Conservation (phyloP, 2,888 invertebrate genomes). For the Bruchidius siliquastri region DNA sequence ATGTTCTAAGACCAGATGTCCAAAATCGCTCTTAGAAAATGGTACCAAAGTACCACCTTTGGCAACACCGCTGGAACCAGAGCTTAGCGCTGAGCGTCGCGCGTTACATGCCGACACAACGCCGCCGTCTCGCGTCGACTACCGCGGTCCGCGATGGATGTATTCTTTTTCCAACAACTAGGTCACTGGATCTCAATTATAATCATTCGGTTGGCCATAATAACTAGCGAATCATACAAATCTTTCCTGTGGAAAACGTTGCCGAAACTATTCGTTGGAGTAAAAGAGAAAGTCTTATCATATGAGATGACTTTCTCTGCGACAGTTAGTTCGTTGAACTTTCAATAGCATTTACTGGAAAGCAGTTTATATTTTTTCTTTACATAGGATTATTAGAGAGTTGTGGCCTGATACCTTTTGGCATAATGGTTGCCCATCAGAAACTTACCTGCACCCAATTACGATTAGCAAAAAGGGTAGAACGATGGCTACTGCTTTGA, state of each 20-base stretch:
- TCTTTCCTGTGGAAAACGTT: background rate
- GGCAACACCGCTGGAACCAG: background rate
- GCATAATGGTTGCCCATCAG: too few species aligned
- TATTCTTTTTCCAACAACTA: constrained; percentile 36
- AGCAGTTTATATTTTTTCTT: background rate
- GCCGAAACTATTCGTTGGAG: background rate
- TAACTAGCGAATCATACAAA: constrained; percentile 2
- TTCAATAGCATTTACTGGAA: background rate
- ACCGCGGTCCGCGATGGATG: background rate
- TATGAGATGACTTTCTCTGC: background rate
- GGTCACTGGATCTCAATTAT: constrained; percentile 35
- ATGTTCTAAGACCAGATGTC: too few species aligned
- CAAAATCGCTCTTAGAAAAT: background rate
- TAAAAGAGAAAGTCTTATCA: background rate
- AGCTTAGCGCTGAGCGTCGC: constrained; percentile 1
- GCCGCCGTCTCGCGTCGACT: constrained; percentile 7
- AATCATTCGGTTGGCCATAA: background rate
- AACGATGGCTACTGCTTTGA: too few species aligned
- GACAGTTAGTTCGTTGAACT: background rate
- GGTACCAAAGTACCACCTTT: background rate
- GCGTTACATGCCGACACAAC: constrained; percentile 20
- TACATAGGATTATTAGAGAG: too few species aligned
- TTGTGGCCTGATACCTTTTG: too few species aligned
- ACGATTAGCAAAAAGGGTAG: too few species aligned
- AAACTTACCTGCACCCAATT: too few species aligned